A percentile compares a stretch with the other conserved stretches of the same genome.
These are phyloP conservation scores for Todus mexicanus DNA, from an alignment of 2,797 vertebrate species.

Conservation along the genomic window DNA sequence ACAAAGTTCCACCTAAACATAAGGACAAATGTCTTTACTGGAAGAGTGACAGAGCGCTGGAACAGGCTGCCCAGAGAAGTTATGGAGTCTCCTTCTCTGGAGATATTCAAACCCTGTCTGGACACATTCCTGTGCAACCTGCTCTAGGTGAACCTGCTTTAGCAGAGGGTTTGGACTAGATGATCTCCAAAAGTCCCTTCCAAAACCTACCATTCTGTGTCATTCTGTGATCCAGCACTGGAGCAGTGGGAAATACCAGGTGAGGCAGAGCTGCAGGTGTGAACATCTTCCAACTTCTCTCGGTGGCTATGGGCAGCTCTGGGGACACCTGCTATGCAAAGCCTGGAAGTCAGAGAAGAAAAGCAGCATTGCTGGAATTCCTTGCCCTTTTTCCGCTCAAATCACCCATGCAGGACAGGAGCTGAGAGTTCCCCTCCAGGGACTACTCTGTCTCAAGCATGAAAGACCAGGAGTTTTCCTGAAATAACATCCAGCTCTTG, in stretches of 20 bases:
- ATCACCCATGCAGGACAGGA: neutral
- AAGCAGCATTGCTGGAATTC: conserved; percentile 41
- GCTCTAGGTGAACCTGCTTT: neutral
- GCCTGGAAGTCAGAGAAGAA: neutral
- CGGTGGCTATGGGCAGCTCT: neutral
- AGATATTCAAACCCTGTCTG: neutral
- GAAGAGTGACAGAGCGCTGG: neutral
- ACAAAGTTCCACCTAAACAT: neutral
- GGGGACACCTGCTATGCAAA: neutral
- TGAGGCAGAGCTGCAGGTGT: neutral
- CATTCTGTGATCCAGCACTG: neutral
- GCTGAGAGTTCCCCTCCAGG: neutral
- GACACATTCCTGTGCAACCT: neutral
- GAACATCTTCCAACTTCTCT: neutral
- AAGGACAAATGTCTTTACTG: neutral
- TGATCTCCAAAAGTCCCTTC: neutral
- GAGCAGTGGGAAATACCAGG: neutral
- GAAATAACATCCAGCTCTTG: conserved; percentile 45
- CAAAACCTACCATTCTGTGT: neutral
- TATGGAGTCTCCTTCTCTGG: neutral
- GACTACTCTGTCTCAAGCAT: neutral
- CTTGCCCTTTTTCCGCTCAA: neutral
- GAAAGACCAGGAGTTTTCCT: conserved; percentile 43
- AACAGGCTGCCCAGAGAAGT: neutral
- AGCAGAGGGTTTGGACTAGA: neutral